Percentiles rank a stretch among this genome's conserved stretches.
These are phyloP conservation scores for Ooceraea biroi DNA, from an alignment of 1,140 invertebrate genomes.

Conservation along the genomic window DNA sequence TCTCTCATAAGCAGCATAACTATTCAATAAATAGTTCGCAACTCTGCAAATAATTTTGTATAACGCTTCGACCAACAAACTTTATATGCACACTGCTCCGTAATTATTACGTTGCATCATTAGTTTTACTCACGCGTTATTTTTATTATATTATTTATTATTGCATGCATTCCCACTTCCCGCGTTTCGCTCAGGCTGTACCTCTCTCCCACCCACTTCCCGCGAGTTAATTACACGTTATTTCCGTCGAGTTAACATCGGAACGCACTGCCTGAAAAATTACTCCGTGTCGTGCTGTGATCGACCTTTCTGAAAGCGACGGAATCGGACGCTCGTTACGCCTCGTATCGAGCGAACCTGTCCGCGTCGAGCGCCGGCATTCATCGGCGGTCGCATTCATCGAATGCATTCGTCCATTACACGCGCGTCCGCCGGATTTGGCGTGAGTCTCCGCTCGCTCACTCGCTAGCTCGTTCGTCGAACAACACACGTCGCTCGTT, in stretches of 20 bases:
- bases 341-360: slow-evolving; percentile 6
- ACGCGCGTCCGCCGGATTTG: not conserved
- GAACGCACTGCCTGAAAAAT: not conserved
- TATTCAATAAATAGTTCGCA: not conserved
- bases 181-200: not conserved
- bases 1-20: not conserved
- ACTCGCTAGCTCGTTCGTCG: too few relatives aligned
- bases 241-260: not conserved
- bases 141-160: slow-evolving; percentile 1
- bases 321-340: slow-evolving; percentile 42
- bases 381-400: slow-evolving; percentile 46
- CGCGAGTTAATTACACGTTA: slow-evolving; percentile 19
- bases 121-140: not conserved
- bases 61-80: not conserved
- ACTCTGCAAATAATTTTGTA: not conserved
- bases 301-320: not conserved
- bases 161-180: not conserved
- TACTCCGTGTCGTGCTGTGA: not conserved
- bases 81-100: not conserved
- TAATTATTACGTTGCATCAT: not conserved
- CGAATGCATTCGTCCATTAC: slow-evolving; percentile 24
- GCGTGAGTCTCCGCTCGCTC: not conserved
- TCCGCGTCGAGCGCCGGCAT: slow-evolving; percentile 12
- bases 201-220: not conserved
- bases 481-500: slow-evolving; percentile 10